These are phyloP conservation scores for Syritta pipiens DNA, from an alignment of 2,888 invertebrate genomes.

Conservation along the genomic window DNA sequence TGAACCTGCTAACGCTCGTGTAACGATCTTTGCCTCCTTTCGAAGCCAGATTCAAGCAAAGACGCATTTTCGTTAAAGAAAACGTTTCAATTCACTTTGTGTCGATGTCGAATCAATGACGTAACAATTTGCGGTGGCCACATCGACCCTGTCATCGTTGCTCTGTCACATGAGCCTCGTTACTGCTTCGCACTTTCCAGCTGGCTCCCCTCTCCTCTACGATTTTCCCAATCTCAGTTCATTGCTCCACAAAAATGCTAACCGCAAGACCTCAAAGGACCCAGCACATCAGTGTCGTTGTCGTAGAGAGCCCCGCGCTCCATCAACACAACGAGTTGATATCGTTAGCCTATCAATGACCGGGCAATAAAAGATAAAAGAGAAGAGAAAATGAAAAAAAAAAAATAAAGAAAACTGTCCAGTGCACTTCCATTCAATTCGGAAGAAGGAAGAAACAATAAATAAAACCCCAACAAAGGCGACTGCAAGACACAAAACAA, in stretches of 20 bases:
- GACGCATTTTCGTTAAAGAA: no score
- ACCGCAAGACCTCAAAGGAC: constrained; percentile 1
- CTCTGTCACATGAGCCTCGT: no score
- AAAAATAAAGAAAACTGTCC: background rate
- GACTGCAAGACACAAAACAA: constrained; percentile 4
- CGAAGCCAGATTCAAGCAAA: no score
- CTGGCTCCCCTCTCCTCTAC: background rate
- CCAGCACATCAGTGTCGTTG: background rate
- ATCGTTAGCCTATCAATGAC: constrained; percentile 15
- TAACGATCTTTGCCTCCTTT: no score
- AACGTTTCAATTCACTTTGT: no score
- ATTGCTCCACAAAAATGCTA: constrained; percentile 2
- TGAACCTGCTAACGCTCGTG: no score
- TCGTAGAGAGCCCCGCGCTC: background rate
- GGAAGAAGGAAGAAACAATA: constrained; percentile 35
- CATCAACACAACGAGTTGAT: background rate
- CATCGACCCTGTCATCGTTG: no score
- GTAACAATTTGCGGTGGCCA: no score
- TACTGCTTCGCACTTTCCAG: no score
- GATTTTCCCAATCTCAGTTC: background rate
- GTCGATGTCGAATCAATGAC: no score
- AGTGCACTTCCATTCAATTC: constrained; percentile 21
- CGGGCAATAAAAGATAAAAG: constrained; percentile 6
- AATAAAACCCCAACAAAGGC: constrained; percentile 21
- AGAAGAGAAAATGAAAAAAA: no score